Conservation (phyloP, 2,888 invertebrate genomes). For the Pherbina coryleti region DNA sequence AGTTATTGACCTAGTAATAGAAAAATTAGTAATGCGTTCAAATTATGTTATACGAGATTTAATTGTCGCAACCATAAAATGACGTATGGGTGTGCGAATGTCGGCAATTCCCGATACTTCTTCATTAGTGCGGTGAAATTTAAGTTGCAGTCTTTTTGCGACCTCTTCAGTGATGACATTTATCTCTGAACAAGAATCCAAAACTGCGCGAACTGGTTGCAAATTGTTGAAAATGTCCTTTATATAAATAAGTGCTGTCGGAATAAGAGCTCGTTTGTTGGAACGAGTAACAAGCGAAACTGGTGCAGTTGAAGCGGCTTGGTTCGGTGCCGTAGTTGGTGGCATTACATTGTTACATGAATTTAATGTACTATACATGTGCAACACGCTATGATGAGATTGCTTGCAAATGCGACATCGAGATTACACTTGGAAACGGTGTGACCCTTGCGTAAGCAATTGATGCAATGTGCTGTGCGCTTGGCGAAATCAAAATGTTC, state of each 20-base stretch:
- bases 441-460: conserved; percentile 20
- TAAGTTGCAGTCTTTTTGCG: background rate
- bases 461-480: conserved; percentile 21
- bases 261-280: background rate
- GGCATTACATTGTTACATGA: no score
- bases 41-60: background rate
- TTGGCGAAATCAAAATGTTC: conserved; percentile 32
- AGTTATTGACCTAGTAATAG: background rate
- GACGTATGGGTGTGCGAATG: background rate
- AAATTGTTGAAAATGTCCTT: conserved; percentile 17
- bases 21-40: background rate
- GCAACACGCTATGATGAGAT: conserved; percentile 9
- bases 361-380: background rate
- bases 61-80: background rate
- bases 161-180: conserved; percentile 14
- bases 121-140: conserved; percentile 1
- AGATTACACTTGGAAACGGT: background rate
- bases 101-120: conserved; percentile 10
- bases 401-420: conserved; percentile 20
- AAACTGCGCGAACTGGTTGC: conserved; percentile 14
- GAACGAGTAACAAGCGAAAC: background rate
- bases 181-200: no score
- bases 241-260: background rate
- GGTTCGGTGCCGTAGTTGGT: background rate
- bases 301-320: background rate